phyloP scores from a whole-genome alignment of 2,113 vertebrate genomes.

The Pedionomus torquatus region DNA sequence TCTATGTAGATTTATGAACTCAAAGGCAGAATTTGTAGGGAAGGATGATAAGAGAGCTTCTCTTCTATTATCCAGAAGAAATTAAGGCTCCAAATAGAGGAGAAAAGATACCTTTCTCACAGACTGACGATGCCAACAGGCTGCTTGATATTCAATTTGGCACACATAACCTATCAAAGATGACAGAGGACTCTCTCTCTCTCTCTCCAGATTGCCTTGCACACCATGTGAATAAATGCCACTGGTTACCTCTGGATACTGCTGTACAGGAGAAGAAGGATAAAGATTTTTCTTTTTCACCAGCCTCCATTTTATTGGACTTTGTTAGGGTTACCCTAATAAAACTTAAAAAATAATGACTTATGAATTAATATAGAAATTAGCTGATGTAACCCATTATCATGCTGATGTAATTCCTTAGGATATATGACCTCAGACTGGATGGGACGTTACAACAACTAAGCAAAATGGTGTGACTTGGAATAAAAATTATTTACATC shows the following conservation, averaged over 20 bases:
- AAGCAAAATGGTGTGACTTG: neutral
- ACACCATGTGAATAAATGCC: neutral
- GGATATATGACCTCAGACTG: neutral
- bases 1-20: neutral
- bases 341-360: neutral
- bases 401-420: neutral
- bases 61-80: neutral
- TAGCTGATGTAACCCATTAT: neutral
- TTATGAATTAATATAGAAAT: slow-evolving; percentile 23
- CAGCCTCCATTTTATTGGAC: neutral
- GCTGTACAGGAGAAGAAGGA: neutral
- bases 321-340: neutral
- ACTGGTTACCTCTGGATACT: neutral
- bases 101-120: neutral
- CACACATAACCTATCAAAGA: neutral
- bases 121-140: neutral
- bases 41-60: neutral
- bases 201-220: neutral
- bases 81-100: neutral
- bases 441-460: neutral
- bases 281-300: neutral
- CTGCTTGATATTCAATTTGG: slow-evolving; percentile 9
- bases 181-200: neutral
- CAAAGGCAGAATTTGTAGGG: neutral
- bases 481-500: neutral